Base-by-base conservation (phyloP, 2,113 vertebrate genomes). In the Chaetura pelagica region DNA sequence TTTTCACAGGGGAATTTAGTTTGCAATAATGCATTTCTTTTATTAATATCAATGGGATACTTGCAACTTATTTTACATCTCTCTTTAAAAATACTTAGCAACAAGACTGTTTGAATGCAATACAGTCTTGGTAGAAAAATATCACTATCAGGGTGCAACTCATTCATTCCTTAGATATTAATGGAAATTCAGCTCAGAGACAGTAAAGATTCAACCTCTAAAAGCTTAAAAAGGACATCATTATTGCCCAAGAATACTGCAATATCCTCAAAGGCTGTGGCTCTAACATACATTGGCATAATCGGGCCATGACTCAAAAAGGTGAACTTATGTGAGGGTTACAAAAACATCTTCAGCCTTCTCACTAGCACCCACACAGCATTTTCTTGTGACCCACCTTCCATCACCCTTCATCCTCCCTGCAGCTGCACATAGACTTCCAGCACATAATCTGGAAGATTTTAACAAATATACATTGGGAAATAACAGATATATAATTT, bases 231-330 rank as follows among this genome's bases (percentile, higher is more conserved):
- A 81, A 89, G 48, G 81, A 57, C 9, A 24, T 51, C 67, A 69
- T 15, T 93, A 21, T 80, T 74, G 71, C 15, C 15, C 19, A 71
- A 52, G 61, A 92, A 92, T 76, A 75, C 9, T 84, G 57, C 19
- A 89, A 44, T 42, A 68, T 24, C 23, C 59, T 17, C 44, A 77
- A 86, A 93, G 52, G 34, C 48, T 6, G 3, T 54, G 52, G 42
- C 30, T 89, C 38, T 82, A 95, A 94, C 74, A 44, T 10, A 76
- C 23, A 87, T 87, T 30, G 87, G 87, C 87, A 89, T 86, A 96
- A 89, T 17, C 32, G 7, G 77, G 81, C 61, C 81, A 68, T 48
- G 84, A 72, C 34, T 95, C 44, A 79, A 75, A 82, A 77, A 80
- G 51, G 86, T 81, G 67, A 90, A 68, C 35, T 88, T 73, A 66